Percentiles rank a stretch among this genome's conserved stretches.
Evolutionary conservation across 2,113 vertebrate species (phyloP).

Genomic region (Dasyprocta punctata): DNA sequence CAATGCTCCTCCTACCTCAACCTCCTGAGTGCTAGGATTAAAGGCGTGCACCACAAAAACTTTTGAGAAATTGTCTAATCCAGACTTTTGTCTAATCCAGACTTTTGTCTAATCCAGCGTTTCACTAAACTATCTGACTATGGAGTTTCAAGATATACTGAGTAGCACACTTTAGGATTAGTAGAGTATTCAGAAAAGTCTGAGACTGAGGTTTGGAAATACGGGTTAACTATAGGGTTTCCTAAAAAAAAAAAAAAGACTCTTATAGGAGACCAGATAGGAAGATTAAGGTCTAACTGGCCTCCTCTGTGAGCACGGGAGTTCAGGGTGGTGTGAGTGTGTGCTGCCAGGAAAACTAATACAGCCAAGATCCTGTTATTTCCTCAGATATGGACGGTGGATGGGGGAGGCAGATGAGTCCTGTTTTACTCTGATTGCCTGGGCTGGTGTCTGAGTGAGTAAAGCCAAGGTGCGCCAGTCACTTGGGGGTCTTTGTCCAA

Average conservation of each 20-base stretch:
- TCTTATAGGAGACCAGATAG: background rate
- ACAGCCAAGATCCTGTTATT: background rate
- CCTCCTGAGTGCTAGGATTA: no score
- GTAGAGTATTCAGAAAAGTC: background rate
- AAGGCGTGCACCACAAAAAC: no score
- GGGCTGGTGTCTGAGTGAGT: background rate
- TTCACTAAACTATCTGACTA: background rate
- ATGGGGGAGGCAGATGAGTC: background rate
- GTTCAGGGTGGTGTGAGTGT: background rate
- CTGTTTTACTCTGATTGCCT: background rate
- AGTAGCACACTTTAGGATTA: background rate
- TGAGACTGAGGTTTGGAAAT: background rate
- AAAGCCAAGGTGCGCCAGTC: background rate
- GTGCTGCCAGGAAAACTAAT: background rate
- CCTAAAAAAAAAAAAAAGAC: background rate
- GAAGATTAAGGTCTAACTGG: background rate
- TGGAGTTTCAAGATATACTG: background rate
- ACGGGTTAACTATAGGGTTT: background rate
- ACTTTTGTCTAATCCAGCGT: constrained; percentile 4
- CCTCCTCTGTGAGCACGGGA: background rate
- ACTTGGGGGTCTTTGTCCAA: background rate
- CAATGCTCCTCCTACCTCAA: no score
- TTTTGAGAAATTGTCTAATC: background rate
- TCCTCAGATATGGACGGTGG: background rate
- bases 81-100: constrained; percentile 9